These are phyloP conservation scores for Lutjanus argentimaculatus DNA, from an alignment of 2,797 vertebrate species.

Conservation along the genomic window DNA sequence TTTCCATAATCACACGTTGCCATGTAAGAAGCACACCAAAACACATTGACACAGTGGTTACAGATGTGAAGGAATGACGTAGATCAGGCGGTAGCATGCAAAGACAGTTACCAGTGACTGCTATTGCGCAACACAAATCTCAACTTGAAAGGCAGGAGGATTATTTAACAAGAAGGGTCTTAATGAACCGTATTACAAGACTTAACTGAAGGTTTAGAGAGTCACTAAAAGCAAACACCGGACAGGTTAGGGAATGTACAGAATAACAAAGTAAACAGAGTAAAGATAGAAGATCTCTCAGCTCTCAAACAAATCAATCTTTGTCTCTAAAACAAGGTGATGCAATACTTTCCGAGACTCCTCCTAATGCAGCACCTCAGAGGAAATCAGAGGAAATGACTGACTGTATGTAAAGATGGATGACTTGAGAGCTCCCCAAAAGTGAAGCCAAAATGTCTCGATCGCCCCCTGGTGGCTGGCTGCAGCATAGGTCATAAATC, in stretches of 20 bases:
- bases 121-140: not conserved
- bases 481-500: too few species aligned
- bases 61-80: not conserved
- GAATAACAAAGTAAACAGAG: conserved; percentile 65
- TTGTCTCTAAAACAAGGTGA: conserved; percentile 28
- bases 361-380: too few species aligned
- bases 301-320: conserved; percentile 15
- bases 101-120: conserved; percentile 4
- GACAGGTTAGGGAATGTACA: conserved; percentile 50
- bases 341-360: conserved; percentile 22
- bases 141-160: conserved; percentile 28
- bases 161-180: conserved; percentile 32
- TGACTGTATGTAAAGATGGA: too few species aligned
- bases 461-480: too few species aligned
- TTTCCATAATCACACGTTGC: conserved; percentile 24
- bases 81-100: conserved; percentile 1
- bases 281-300: conserved; percentile 29
- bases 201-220: conserved; percentile 43
- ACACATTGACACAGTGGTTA: not conserved
- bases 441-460: too few species aligned
- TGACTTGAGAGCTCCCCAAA: too few species aligned
- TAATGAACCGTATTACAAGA: not conserved
- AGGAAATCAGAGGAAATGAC: too few species aligned
- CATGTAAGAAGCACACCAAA: not conserved
- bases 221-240: conserved; percentile 55